Conservation (phyloP, 1,140 invertebrate genomes). For the Lysiphlebus fabarum region DNA sequence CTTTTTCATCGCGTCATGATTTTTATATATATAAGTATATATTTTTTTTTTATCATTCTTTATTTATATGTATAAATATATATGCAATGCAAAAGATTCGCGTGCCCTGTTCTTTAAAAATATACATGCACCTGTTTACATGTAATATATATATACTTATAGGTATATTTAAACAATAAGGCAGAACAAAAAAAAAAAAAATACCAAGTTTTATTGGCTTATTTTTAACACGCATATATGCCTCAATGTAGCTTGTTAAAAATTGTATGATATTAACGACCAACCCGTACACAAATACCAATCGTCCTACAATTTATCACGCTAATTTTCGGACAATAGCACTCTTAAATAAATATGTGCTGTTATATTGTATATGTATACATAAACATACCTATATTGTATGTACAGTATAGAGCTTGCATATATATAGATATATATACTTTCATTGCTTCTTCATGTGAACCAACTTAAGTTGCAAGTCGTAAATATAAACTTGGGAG, state of each 20-base stretch:
- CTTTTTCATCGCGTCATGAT: constrained; percentile 1
- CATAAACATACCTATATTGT: no score
- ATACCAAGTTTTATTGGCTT: no score
- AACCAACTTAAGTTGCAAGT: no score
- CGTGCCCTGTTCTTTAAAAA: constrained; percentile 6
- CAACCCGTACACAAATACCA: background rate
- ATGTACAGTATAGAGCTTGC: no score
- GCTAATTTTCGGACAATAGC: constrained; percentile 43
- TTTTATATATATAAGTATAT: no score
- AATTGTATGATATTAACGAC: no score
- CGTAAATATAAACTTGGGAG: constrained; percentile 41
- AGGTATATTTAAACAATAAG: background rate
- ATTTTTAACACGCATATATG: background rate
- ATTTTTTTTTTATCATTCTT: no score
- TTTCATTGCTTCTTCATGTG: no score
- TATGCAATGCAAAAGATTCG: constrained; percentile 6
- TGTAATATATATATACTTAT: background rate
- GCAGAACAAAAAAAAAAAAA: no score
- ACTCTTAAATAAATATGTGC: constrained; percentile 20
- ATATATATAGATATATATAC: no score
- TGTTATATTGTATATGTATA: no score
- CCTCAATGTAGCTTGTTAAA: background rate
- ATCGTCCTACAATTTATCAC: constrained; percentile 34
- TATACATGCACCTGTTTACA: constrained; percentile 6
- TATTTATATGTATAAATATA: background rate